Conservation (phyloP, 2,113 vertebrate species). For the Microtus pennsylvanicus region DNA sequence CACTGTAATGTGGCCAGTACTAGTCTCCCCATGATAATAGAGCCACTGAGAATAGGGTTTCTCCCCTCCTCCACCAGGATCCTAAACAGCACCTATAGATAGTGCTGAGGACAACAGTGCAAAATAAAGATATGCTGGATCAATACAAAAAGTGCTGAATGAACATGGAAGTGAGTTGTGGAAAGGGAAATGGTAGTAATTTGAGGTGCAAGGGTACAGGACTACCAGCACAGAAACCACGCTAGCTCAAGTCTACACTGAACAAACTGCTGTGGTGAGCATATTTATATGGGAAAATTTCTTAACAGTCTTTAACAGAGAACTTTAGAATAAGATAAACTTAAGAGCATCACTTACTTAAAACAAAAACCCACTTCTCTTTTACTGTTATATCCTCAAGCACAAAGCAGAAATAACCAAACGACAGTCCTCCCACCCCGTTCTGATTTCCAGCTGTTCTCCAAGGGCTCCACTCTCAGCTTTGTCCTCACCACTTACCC, state of each 20-base stretch:
- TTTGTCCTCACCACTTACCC: not conserved
- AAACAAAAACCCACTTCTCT: not conserved
- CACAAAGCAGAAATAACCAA: not conserved
- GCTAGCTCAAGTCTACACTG: not conserved
- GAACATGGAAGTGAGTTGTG: not conserved
- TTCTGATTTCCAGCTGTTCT: not conserved
- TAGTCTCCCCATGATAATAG: not conserved
- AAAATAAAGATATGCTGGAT: not conserved
- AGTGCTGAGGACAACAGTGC: not conserved
- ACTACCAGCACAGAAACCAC: not conserved
- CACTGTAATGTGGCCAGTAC: not conserved
- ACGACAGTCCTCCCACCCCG: not conserved
- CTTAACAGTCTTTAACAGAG: not conserved
- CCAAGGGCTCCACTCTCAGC: not conserved
- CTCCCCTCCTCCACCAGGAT: not conserved
- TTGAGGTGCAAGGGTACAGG: not conserved
- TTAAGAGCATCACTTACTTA: not conserved
- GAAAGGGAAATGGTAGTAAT: conserved; percentile 39
- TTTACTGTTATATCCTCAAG: not conserved
- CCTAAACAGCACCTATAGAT: not conserved
- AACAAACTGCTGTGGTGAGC: not conserved
- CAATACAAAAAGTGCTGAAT: not conserved
- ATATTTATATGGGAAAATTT: conserved; percentile 16
- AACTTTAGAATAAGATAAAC: conserved; percentile 18
- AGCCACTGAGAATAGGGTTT: not conserved